Conservation (phyloP, 2,113 vertebrate species). For the Paradisaea rubra region DNA sequence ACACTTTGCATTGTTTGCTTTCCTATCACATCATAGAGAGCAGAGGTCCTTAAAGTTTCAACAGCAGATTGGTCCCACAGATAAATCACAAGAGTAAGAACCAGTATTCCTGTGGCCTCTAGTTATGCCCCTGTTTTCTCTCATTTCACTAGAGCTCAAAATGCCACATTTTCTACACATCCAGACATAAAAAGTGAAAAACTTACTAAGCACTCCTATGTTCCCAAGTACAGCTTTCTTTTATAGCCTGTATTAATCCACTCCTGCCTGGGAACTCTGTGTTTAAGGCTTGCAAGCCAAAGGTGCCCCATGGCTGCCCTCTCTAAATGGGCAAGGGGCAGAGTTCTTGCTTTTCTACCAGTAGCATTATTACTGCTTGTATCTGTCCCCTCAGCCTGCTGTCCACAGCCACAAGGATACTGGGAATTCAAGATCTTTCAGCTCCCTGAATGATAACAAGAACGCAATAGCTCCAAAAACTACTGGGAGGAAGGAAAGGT, state of each 20-base stretch:
- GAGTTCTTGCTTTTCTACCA: not conserved
- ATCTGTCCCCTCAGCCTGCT: not conserved
- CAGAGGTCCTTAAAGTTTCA: not conserved
- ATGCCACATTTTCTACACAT: not conserved
- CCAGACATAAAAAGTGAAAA: not conserved
- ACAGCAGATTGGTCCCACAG: not conserved
- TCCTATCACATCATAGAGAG: not conserved
- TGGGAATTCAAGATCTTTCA: not conserved
- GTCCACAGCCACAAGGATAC: not conserved
- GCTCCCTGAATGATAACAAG: not conserved
- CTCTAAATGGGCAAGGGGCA: not conserved
- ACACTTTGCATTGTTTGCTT: not conserved
- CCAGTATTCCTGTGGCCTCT: not conserved
- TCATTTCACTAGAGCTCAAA: not conserved
- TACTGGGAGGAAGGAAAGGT: not conserved
- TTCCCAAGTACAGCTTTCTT: not conserved
- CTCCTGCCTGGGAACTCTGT: not conserved
- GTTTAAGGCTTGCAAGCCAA: not conserved
- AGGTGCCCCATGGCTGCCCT: not conserved
- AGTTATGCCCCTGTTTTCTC: not conserved
- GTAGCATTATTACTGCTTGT: not conserved
- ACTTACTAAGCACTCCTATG: not conserved
- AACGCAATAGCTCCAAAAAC: not conserved
- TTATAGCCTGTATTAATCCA: not conserved
- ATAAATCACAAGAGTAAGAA: not conserved